Base-by-base conservation (phyloP, 2,797 vertebrate species). In the Mus minutoides region DNA sequence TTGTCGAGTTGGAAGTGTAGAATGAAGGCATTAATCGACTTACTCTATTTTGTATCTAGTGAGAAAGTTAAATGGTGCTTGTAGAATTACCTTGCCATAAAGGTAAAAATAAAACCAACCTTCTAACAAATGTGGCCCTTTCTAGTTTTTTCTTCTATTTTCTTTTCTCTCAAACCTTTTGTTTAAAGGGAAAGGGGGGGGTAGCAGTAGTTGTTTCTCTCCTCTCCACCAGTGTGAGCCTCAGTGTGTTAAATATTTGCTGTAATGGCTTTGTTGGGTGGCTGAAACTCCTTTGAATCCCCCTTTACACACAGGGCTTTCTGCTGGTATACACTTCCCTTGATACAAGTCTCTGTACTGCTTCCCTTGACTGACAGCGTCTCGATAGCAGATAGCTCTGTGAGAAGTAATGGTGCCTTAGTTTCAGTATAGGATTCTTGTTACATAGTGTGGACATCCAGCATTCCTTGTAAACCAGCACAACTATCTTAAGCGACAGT, bases 21-120 rank as follows among this genome's bases (percentile, higher is more conserved):
- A 90, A 92, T 71, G 71, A 73, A 94, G 84, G 91, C 91, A 91
- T 89, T 91, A 96, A 95, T 54, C 95, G 91, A 95, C 96, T 94
- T 92, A 94, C 94, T 96, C 83, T 75, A 73, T 94, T 97, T 96
- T 97, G 94, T 90, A 97, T 98, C 94, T 87, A 91, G 80, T 94
- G 95, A 97, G 93, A 93, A 96, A 97, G 94, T 97, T 97, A 91
- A 60, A 58, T 97, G 96, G 89, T 88, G 96, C 95, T 97, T 97
- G 78, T 87, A 96, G 96, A 95, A 85, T 90, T 95, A 0, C 90
- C 96, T 79, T 77, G 94, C 64, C 3, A 75, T 96, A 92, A 0
- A 12, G 62, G 62, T 86, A 77, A 97, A 97, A 96, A 80, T 91
- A 96, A 97, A 96, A 82, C 49, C 85, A 94, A 5, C 89, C 12